phyloP scores from a whole-genome alignment of 64 coral and sea anemone genomes.

The Pocillopora verrucosa region DNA sequence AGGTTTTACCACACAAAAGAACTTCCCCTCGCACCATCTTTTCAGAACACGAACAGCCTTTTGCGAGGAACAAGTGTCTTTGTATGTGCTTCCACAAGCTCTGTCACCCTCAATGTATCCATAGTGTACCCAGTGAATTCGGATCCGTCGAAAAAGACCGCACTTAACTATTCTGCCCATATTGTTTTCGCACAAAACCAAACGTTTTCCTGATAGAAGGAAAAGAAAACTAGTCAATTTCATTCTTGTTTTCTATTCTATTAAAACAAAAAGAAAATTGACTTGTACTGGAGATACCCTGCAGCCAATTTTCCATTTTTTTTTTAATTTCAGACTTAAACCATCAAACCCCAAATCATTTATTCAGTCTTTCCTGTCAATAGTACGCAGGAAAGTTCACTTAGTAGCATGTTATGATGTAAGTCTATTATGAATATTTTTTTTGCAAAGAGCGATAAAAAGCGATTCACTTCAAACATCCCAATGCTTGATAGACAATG shows the following conservation, averaged over 20 bases:
- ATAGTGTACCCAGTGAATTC: slow-evolving; percentile 8
- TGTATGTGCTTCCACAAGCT: neutral
- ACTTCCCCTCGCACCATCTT: slow-evolving; percentile 4
- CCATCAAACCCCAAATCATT: too few species aligned
- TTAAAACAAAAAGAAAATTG: neutral
- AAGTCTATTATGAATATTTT: too few species aligned
- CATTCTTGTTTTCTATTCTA: neutral
- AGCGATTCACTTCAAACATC: too few species aligned
- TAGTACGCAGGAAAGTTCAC: too few species aligned
- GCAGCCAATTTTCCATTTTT: too few species aligned
- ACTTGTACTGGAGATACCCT: too few species aligned
- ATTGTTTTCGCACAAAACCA: neutral
- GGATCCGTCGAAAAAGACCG: neutral
- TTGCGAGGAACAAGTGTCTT: neutral
- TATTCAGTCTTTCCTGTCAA: too few species aligned
- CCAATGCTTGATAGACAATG: too few species aligned
- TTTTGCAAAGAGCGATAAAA: too few species aligned
- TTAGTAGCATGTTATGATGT: too few species aligned
- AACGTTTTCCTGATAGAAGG: neutral
- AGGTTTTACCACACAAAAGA: neutral
- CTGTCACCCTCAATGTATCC: slow-evolving; percentile 7
- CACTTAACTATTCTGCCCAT: neutral
- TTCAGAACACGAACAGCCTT: neutral
- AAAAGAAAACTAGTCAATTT: neutral
- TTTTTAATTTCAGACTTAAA: too few species aligned